Percentiles rank a stretch among this genome's conserved stretches.
Conservation (phyloP, 2,113 vertebrate species). For the Ochotona princeps region DNA sequence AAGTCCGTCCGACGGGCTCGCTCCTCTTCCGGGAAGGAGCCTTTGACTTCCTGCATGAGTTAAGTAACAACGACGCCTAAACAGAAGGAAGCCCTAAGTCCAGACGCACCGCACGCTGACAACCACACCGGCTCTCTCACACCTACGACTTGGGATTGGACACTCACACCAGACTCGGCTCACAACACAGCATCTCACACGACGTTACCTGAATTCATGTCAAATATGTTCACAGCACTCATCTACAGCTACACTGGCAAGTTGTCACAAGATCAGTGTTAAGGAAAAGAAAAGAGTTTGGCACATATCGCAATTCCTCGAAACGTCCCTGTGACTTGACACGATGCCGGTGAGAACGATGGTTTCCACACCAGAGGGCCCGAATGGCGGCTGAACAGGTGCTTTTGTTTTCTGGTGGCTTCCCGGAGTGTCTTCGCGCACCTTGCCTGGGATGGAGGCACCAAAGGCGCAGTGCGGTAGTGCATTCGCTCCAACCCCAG, state of each 20-base stretch:
- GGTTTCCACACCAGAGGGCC: conserved; percentile 70
- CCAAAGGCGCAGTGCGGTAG: conserved; percentile 85
- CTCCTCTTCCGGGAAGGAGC: conserved; percentile 64
- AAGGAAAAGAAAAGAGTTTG: conserved; percentile 81
- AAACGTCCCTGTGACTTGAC: conserved; percentile 72
- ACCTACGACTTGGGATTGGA: conserved; percentile 45
- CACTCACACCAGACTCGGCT: conserved; percentile 59
- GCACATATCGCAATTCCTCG: conserved; percentile 79
- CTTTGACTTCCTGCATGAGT: conserved; percentile 49
- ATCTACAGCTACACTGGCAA: conserved; percentile 71
- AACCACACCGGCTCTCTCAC: conserved; percentile 48
- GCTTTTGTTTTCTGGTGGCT: conserved; percentile 70
- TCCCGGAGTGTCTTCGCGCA: conserved; percentile 50
- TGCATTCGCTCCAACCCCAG: conserved; percentile 82
- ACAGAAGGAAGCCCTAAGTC: conserved; percentile 68
- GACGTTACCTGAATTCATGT: conserved; percentile 73
- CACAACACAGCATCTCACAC: conserved; percentile 35
- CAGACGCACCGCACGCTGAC: conserved; percentile 65
- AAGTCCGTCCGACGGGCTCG: conserved; percentile 60
- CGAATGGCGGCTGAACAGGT: conserved; percentile 83
- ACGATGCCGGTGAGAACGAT: conserved; percentile 64
- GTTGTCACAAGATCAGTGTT: conserved; percentile 73
- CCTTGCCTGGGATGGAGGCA: conserved; percentile 84
- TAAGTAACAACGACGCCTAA: conserved; percentile 64
- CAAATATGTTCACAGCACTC: conserved; percentile 73